Evolutionary conservation across 2,113 vertebrate genomes (phyloP).

Genomic region (Siniperca knerii): DNA sequence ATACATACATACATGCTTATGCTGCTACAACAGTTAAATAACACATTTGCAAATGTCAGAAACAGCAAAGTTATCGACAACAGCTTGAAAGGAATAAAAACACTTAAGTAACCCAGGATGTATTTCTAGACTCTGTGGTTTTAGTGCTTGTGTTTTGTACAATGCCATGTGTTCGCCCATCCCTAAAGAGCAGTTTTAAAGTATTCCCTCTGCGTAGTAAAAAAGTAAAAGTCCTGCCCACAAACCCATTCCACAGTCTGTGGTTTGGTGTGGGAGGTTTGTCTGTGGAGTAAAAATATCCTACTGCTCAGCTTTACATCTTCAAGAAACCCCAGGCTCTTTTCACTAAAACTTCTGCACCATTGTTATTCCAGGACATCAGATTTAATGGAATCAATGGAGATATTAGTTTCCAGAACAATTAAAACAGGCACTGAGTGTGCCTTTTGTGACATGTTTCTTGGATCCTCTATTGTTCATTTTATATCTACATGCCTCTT

Average conservation of each 20-base stretch:
- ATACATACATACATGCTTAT: neutral
- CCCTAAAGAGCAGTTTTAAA: conserved; percentile 51
- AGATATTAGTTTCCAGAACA: neutral
- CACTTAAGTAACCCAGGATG: conserved; percentile 6
- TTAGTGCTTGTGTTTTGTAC: conserved; percentile 59
- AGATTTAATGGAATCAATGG: neutral
- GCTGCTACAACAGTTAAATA: conserved; percentile 18
- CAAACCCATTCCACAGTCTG: conserved; percentile 65
- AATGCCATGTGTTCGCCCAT: conserved; percentile 43
- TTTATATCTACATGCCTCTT: neutral
- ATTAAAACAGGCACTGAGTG: neutral
- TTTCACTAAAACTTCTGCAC: neutral
- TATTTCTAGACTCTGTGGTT: conserved; percentile 71
- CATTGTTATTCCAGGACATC: neutral
- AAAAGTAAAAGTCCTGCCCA: conserved; percentile 48
- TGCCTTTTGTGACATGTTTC: neutral
- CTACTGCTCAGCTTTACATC: conserved; percentile 31
- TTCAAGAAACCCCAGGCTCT: conserved; percentile 10
- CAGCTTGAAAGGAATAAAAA: conserved; percentile 14
- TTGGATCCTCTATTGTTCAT: neutral
- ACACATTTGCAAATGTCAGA: conserved; percentile 12
- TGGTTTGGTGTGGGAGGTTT: conserved; percentile 71
- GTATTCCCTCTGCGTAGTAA: conserved; percentile 35
- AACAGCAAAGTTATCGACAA: conserved; percentile 11
- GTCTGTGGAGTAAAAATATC: conserved; percentile 76